Evolutionary conservation across 2,113 vertebrate species (phyloP), one percentile per base, ranked within the genome.

Genomic region (Leiothrix lutea): DNA sequence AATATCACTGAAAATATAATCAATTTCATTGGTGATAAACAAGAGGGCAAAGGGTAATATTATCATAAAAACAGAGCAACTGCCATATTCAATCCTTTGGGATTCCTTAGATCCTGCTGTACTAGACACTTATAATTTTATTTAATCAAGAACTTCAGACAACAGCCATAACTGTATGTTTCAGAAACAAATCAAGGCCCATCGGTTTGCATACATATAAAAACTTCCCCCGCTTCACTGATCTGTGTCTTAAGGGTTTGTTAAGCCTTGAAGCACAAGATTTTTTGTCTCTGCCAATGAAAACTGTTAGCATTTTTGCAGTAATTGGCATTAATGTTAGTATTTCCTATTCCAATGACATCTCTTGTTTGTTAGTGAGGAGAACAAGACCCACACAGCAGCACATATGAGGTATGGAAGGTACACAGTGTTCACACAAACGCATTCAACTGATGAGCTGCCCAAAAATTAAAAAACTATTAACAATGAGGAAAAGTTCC

Each of bases 21-120:
- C 88, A 54, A 94, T 96, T 93, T 77, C 58, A 62, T 31, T 88
- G 71, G 79, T 83, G 67, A 90, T 93, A 88, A 94, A 92, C 71
- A 92, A 88, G 71, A 22, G 79, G 64, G 50, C 71, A 92, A 93
- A 95, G 86, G 57, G 71, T 80, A 92, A 77, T 70, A 83, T 31
- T 70, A 88, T 16, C 81, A 90, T 57, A 82, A 83, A 92, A 86
- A 56, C 66, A 86, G 31, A 82, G 58, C 28, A 88, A 88, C 50
- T 86, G 71, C 58, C 58, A 62, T 36, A 60, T 50, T 80, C 35
- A 72, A 12, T 80, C 85, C 62, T 88, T 69, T 7, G 23, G 25
- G 92, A 86, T 92, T 65, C 48, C 74, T 92, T 35, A 92, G 62
- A 71, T 81, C 33, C 48, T 56, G 50, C 80, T 87, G 3, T 16